Evolutionary conservation across 2,797 vertebrate genomes (phyloP), one percentile per base, ranked within the genome.

Genomic region (Varecia variegata): DNA sequence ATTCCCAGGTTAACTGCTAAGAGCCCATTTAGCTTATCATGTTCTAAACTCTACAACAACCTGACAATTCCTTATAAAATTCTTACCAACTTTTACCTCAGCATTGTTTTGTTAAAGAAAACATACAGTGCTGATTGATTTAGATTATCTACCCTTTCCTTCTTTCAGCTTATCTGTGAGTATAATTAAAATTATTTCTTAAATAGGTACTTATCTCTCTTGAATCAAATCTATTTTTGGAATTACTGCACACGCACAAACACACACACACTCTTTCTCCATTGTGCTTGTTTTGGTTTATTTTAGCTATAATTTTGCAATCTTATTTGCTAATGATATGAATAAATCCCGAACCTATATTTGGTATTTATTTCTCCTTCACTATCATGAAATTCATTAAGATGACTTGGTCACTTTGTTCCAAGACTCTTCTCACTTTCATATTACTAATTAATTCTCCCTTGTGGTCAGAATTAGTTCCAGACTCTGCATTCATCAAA

Each of bases 341-440:
- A 87, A 90, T 84, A 77, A 93, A 38, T 23, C 10, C 50, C 71
- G 1, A 1, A 86, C 54, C 67, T 80, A 7, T 56, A 3, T 1
- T 90, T 40, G 27, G 40, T 52, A 40, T 79, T 94, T 90, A 73
- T 47, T 88, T 91, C 90, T 73, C 35, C 71, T 85, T 95, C 38
- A 60, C 50, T 67, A 30, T 73, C 56, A 96, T 45, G 38, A 94
- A 92, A 21, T 38, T 67, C 81, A 79, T 70, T 67, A 81, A 87
- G 32, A 87, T 81, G 30, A 93, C 8, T n/a, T 25, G 27, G 11
- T 81, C 35, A 82, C 50, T 96, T 83, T 92, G 40, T 93, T 25
- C 52, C 20, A 90, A 74, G n/a, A 43, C 8, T 85, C 20, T 50
- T 35, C 23, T 25, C n/a, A 70, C 12, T 84, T 87, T 60, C 56